A percentile compares a stretch with the other conserved stretches of the same genome.
Evolutionary conservation across 1,140 invertebrate genomes (phyloP).

Genomic region (Ruditapes philippinarum): DNA sequence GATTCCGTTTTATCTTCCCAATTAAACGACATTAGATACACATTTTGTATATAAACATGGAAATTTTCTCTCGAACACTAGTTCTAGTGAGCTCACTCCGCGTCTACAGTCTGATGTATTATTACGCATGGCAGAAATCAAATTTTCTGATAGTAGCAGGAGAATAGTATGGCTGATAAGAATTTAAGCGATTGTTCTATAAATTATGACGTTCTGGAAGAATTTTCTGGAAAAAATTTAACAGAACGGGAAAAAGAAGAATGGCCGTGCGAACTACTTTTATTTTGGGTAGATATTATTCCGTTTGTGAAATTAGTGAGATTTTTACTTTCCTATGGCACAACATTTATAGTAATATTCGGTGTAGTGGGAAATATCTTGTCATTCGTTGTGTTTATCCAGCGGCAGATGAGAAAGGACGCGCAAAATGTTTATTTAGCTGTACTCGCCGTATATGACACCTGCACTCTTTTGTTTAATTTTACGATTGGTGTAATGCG

Average conservation of each 20-base stretch:
- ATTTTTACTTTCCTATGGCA: constrained; percentile 74
- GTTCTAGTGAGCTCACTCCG: too few relatives aligned
- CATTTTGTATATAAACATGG: too few relatives aligned
- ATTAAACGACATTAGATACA: too few relatives aligned
- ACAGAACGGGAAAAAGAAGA: constrained; percentile 57
- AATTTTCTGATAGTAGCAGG: too few relatives aligned
- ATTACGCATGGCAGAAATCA: too few relatives aligned
- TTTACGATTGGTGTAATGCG: constrained; percentile 78
- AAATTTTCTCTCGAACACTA: too few relatives aligned
- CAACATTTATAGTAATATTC: constrained; percentile 64
- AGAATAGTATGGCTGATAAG: too few relatives aligned
- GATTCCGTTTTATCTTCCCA: too few relatives aligned
- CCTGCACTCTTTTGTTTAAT: constrained; percentile 70
- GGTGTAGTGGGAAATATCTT: constrained; percentile 71
- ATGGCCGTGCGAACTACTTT: constrained; percentile 75
- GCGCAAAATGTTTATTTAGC: constrained; percentile 74
- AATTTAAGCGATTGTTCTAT: constrained; percentile 37
- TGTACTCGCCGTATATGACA: constrained; percentile 72
- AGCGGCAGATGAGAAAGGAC: constrained; percentile 71
- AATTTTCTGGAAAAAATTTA: constrained; percentile 67
- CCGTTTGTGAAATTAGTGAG: constrained; percentile 73
- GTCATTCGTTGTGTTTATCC: constrained; percentile 70
- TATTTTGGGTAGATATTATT: constrained; percentile 67
- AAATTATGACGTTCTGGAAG: constrained; percentile 68
- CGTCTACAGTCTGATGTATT: too few relatives aligned